These are phyloP conservation scores for Gymnoscelis rufifasciata DNA, from an alignment of 2,888 invertebrate species.

Conservation along the genomic window DNA sequence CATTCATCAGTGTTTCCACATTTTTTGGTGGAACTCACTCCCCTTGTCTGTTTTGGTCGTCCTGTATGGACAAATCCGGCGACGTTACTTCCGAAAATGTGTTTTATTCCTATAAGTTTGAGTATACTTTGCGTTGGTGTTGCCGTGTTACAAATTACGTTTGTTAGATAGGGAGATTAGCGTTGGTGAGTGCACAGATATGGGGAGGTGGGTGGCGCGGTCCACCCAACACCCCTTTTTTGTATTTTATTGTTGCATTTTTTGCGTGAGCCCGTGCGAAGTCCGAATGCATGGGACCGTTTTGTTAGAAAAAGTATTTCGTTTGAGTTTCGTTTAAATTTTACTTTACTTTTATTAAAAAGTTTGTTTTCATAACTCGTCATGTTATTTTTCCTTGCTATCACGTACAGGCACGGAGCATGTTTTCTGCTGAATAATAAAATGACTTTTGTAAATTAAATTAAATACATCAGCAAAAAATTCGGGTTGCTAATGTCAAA, in stretches of 20 bases:
- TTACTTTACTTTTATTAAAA: too few relatives aligned
- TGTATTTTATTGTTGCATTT: conserved; percentile 69
- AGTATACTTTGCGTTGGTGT: conserved; percentile 31
- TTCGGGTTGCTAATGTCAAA: conserved; percentile 3
- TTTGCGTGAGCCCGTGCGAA: conserved; percentile 61
- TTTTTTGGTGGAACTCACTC: conserved; percentile 75
- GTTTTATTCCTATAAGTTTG: conserved; percentile 31
- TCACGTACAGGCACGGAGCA: too few relatives aligned
- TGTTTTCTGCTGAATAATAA: too few relatives aligned
- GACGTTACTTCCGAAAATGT: conserved; percentile 26
- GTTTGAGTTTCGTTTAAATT: too few relatives aligned
- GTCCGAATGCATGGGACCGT: conserved; percentile 47
- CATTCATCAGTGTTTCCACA: conserved; percentile 79
- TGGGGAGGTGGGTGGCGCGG: conserved; percentile 53
- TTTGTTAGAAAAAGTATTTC: conserved; percentile 3
- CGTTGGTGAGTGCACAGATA: conserved; percentile 74
- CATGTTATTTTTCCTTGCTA: too few relatives aligned
- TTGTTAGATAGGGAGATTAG: conserved; percentile 68
- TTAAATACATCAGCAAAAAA: neutral
- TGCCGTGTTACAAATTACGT: conserved; percentile 54
- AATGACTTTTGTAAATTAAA: too few relatives aligned
- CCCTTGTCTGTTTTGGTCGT: conserved; percentile 67
- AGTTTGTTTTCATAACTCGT: too few relatives aligned
- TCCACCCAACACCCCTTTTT: conserved; percentile 64
- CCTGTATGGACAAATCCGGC: conserved; percentile 45